Percentiles rank a stretch among this genome's conserved stretches.
Evolutionary conservation across 2,113 vertebrate genomes (phyloP).

Genomic region (Caranx melampygus): DNA sequence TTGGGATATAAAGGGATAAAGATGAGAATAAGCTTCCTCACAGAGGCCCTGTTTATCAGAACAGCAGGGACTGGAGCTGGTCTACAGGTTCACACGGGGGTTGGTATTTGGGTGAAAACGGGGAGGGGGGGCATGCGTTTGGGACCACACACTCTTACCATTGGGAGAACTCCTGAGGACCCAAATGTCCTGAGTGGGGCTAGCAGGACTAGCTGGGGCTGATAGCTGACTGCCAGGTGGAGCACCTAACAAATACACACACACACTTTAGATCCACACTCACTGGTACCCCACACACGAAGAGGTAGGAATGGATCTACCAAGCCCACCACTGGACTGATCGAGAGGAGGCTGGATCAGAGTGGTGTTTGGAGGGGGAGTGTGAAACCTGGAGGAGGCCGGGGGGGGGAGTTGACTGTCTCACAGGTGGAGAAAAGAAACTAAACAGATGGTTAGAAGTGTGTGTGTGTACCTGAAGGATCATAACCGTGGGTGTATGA

Average conservation of each 20-base stretch:
- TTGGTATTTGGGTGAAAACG: neutral
- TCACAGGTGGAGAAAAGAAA: constrained; percentile 1
- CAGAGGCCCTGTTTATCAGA: constrained; percentile 20
- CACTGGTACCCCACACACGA: constrained; percentile 32
- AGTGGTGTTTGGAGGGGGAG: constrained; percentile 11
- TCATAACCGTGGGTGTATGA: constrained; percentile 77
- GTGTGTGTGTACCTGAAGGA: constrained; percentile 53
- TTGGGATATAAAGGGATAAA: constrained; percentile 39
- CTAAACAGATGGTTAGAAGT: neutral
- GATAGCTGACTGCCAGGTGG: constrained; percentile 72
- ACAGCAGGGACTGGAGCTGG: constrained; percentile 2
- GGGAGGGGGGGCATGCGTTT: neutral
- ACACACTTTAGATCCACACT: constrained; percentile 72
- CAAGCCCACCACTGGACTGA: neutral
- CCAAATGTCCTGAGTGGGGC: constrained; percentile 83
- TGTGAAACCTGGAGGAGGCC: neutral
- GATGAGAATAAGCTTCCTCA: constrained; percentile 41
- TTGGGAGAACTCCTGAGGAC: constrained; percentile 82
- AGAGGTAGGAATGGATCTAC: constrained; percentile 34
- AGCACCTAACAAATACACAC: constrained; percentile 82
- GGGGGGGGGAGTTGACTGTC: neutral
- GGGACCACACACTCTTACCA: constrained; percentile 83
- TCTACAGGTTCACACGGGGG: constrained; percentile 42
- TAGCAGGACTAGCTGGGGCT: constrained; percentile 76
- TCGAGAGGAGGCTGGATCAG: neutral